Conservation (phyloP, 2,888 invertebrate species). For the Calephelis perditalis region DNA sequence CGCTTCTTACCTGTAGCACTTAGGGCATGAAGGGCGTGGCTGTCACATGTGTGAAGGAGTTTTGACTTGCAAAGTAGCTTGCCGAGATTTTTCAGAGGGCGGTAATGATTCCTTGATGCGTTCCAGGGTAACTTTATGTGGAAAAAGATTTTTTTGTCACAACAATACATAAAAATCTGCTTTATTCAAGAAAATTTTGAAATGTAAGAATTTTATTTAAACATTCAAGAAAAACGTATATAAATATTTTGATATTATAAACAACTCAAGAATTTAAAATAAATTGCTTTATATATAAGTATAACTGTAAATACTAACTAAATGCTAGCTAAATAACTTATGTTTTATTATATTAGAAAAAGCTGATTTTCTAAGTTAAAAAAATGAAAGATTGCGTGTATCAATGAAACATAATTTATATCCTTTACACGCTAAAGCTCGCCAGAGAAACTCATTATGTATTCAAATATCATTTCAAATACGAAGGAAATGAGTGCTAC, state of each 20-base stretch:
- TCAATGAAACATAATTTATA: background rate
- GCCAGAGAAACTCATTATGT: constrained; percentile 62
- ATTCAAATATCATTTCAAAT: constrained; percentile 69
- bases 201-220: no score
- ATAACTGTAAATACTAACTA: no score
- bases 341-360: no score
- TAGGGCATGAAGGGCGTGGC: constrained; percentile 30
- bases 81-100: constrained; percentile 69
- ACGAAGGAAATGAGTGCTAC: constrained; percentile 72
- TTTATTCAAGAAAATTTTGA: no score
- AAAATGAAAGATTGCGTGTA: background rate
- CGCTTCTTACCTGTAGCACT: constrained; percentile 29
- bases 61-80: constrained; percentile 76
- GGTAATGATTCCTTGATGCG: constrained; percentile 75
- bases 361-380: background rate
- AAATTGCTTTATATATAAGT: no score
- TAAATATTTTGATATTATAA: background rate
- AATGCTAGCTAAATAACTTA: no score
- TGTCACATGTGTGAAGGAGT: constrained; percentile 43
- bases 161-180: no score
- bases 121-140: constrained; percentile 40
- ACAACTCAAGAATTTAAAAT: no score
- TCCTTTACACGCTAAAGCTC: constrained; percentile 39
- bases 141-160: constrained; percentile 28
- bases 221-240: no score